These are phyloP conservation scores for Chloroclystis v-ata DNA, from an alignment of 2,888 invertebrate genomes.

Conservation along the genomic window DNA sequence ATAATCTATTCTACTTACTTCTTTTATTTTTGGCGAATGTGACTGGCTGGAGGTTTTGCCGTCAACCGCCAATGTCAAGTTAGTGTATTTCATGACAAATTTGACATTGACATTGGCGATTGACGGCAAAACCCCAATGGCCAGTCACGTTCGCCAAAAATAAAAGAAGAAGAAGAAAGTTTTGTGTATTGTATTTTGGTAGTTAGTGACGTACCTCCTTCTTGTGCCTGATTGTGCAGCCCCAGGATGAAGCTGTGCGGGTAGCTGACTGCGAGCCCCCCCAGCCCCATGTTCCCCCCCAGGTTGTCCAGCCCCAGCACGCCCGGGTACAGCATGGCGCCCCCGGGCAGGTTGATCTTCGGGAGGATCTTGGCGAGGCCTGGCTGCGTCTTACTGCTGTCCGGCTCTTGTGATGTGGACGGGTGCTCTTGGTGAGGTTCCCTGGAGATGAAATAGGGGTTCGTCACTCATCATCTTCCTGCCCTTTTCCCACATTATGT, in stretches of 20 bases:
- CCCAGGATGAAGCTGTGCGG: constrained; percentile 72
- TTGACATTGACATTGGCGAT: too few species aligned
- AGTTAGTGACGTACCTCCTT: constrained; percentile 56
- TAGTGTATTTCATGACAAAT: too few species aligned
- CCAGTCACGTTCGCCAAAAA: too few species aligned
- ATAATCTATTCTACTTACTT: too few species aligned
- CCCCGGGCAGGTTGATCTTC: constrained; percentile 65
- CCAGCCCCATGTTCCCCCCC: constrained; percentile 60
- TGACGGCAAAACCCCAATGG: too few species aligned
- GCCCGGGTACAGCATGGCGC: constrained; percentile 69
- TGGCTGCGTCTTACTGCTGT: constrained; percentile 56
- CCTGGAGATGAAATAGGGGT: constrained; percentile 42
- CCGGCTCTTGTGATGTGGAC: constrained; percentile 65
- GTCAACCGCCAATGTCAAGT: too few species aligned
- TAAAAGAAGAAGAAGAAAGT: too few species aligned
- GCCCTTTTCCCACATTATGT: too few species aligned
- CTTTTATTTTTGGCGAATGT: too few species aligned
- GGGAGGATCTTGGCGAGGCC: constrained; percentile 58
- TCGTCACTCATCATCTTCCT: too few species aligned
- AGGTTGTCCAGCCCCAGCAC: constrained; percentile 61
- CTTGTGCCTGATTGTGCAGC: constrained; percentile 69
- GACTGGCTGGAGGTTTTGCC: too few species aligned
- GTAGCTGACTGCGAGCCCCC: constrained; percentile 69
- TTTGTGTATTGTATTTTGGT: too few species aligned
- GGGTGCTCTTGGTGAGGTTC: constrained; percentile 49